A percentile compares a stretch with the other conserved stretches of the same genome.
These are phyloP conservation scores for Teleogryllus oceanicus DNA, from an alignment of 2,888 invertebrate species.

Conservation along the genomic window DNA sequence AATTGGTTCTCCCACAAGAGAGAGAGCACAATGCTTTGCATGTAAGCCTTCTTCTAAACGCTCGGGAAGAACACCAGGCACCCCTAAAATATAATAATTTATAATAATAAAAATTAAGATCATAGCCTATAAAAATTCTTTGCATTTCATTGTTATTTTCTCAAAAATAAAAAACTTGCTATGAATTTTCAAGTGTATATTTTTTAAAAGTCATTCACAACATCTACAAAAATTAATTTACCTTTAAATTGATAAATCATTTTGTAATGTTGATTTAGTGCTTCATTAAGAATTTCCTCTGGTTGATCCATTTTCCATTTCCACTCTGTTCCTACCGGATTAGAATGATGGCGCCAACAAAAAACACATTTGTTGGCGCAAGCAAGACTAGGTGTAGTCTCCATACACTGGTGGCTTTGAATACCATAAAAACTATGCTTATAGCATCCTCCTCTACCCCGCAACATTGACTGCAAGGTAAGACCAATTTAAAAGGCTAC, in stretches of 20 bases:
- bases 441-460: slow-evolving; percentile 57
- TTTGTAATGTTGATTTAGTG: slow-evolving; percentile 52
- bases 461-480: slow-evolving; percentile 47
- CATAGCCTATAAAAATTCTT: no score
- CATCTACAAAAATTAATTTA: slow-evolving; percentile 32
- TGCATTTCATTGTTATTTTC: no score
- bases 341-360: slow-evolving; percentile 55
- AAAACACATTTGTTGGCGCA: slow-evolving; percentile 61
- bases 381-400: slow-evolving; percentile 57
- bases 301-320: slow-evolving; percentile 57
- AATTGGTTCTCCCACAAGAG: slow-evolving; percentile 59
- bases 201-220: background rate
- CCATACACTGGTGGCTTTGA: slow-evolving; percentile 58
- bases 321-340: slow-evolving; percentile 59
- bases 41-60: slow-evolving; percentile 51
- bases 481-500: no score
- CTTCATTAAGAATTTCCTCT: slow-evolving; percentile 51
- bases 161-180: no score
- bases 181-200: background rate
- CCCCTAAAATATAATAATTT: slow-evolving; percentile 45
- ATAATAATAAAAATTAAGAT: no score
- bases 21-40: slow-evolving; percentile 55
- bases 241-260: slow-evolving; percentile 54
- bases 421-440: slow-evolving; percentile 61
- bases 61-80: slow-evolving; percentile 54